Evolutionary conservation across 92 coral and sea anemone species (phyloP).

Genomic region (Muricea muricata): DNA sequence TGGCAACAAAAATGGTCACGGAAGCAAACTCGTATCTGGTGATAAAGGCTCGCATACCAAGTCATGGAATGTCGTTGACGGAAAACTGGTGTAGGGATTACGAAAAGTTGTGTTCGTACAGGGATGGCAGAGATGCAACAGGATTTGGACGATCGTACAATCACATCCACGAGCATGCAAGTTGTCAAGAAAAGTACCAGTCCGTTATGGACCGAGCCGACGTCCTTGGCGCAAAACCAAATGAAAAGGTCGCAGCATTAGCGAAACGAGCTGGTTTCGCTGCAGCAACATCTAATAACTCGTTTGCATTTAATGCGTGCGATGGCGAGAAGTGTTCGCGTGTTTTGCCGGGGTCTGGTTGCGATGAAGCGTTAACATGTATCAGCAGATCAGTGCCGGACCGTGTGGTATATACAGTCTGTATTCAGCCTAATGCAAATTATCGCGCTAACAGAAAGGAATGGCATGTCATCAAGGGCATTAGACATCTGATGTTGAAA

Average conservation of each 20-base stretch:
- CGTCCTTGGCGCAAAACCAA: conserved; percentile 48
- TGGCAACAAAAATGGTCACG: neutral
- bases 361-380: conserved; percentile 61
- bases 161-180: neutral
- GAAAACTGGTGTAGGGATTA: conserved; percentile 74
- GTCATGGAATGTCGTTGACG: conserved; percentile 48
- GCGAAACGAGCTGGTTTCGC: conserved; percentile 57
- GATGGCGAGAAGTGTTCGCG: conserved; percentile 50
- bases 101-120: conserved; percentile 46
- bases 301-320: conserved; percentile 68
- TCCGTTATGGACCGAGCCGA: conserved; percentile 46
- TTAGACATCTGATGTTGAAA: neutral
- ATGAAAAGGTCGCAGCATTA: conserved; percentile 49
- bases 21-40: conserved; percentile 41
- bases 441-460: neutral
- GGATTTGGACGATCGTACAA: conserved; percentile 46
- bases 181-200: conserved; percentile 52
- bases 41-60: conserved; percentile 47
- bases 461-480: neutral
- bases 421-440: conserved; percentile 40
- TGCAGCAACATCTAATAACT: conserved; percentile 60
- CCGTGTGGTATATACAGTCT: conserved; percentile 63
- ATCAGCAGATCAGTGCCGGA: conserved; percentile 54
- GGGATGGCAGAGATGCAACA: conserved; percentile 49
- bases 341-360: conserved; percentile 52